Percentiles rank a stretch among this genome's conserved stretches.
phyloP scores from a whole-genome alignment of 2,888 invertebrate genomes.

The Volucella inanis region DNA sequence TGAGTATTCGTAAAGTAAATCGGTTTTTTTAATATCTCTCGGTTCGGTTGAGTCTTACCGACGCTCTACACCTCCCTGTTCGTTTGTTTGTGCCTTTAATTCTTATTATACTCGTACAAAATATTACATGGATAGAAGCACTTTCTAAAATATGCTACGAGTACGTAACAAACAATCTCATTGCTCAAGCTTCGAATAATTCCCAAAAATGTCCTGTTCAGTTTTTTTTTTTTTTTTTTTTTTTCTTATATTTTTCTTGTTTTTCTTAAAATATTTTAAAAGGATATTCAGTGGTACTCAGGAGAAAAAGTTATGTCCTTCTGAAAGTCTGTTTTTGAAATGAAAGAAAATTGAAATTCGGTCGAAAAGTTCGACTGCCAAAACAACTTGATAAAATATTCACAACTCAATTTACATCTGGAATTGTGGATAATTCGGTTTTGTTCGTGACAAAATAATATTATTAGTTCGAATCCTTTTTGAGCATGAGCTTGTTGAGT shows the following conservation, averaged over 20 bases:
- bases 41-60: slow-evolving; percentile 22
- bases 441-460: slow-evolving; percentile 38
- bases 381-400: slow-evolving; percentile 32
- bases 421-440: slow-evolving; percentile 35
- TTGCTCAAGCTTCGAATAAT: too few species aligned
- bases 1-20: slow-evolving; percentile 38
- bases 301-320: background rate
- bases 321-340: slow-evolving; percentile 1
- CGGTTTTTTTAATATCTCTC: slow-evolving; percentile 62
- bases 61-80: slow-evolving; percentile 16
- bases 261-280: too few species aligned
- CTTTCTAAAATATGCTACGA: too few species aligned
- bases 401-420: slow-evolving; percentile 35
- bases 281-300: too few species aligned
- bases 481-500: background rate
- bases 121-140: too few species aligned
- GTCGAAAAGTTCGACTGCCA: background rate
- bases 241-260: too few species aligned
- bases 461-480: background rate
- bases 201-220: too few species aligned
- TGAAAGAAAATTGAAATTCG: slow-evolving; percentile 23
- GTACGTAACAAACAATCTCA: too few species aligned
- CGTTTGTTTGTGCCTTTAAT: slow-evolving; percentile 27
- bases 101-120: slow-evolving; percentile 7
- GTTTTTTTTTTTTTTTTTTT: too few species aligned